Base-by-base conservation (phyloP, 2,113 vertebrate species). In the Redunca redunca region DNA sequence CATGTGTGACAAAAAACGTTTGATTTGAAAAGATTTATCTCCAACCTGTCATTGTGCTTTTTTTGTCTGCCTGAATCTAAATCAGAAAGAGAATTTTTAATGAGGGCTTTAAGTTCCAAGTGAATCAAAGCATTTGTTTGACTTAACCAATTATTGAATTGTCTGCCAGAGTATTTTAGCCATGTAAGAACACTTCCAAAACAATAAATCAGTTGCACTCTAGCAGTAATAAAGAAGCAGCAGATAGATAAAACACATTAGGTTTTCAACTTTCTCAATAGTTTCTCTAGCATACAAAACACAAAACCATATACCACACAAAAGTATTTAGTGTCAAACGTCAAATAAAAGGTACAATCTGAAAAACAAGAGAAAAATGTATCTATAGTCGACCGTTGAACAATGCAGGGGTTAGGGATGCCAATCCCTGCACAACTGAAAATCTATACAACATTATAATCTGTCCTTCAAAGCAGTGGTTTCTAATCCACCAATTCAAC, bases 31-130 rank as follows among this genome's bases (percentile, higher is more conserved):
- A 94, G 74, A 96, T 97, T 97, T 96, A 92, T 93, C 52, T 91
- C 33, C 82, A 97, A 87, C 33, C 60, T 89, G 28, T 94, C 94
- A 89, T 8, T 94, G 36, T 85, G 25, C 12, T 57, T 71, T 87
- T 94, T 85, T 94, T 95, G 71, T 86, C 55, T 86, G 52, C 53
- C 77, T 97, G 96, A 89, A 92, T 85, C 87, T 71, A 94, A 96
- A 95, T 85, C 88, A 91, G 52, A 97, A 97, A 94, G 46, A 91
- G 80, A 98, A 97, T 92, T 97, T 97, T 95, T 91, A 96, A 97
- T 53, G 50, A 94, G 30, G 7, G 23, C 89, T 97, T 96, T 91
- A 95, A 96, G 58, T 84, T 95, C 50, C 13, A 82, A 91, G n/a
- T 87, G 67, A 97, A 96, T 95, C 89, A 95, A 95, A 94, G 77